Base-by-base conservation (phyloP, 2,888 invertebrate species). In the Agrotis exclamationis region DNA sequence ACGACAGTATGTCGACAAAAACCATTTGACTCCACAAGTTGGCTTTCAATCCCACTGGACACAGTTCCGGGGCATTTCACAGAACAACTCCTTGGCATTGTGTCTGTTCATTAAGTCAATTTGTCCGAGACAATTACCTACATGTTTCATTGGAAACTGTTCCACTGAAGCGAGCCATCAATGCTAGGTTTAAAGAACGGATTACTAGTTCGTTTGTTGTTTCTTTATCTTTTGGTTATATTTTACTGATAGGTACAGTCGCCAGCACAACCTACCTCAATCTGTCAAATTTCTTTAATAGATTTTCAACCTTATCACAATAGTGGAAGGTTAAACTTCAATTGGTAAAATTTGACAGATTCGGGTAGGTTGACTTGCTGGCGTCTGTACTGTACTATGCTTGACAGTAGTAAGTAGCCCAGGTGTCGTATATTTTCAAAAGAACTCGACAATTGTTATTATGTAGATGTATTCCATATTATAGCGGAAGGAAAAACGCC, bases 11-110 rank as follows among this genome's bases (percentile, higher is more conserved):
- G 56, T 28, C 20, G 22, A 18, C 59, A 39, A 67, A 68, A 53
- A 7, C 48, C 14, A 67, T 51, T 47, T 14, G 66, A 22, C 53
- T 60, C 51, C 22, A 47, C 51, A 75, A 75, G 62, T 39, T 71
- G n/a, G 57, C 24, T n/a, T 45, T 45, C 33, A 47, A 39, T 54
- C 20, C n/a, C 58, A 16, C 47, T 24, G 47, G 60, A 44, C 14
- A 1, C 44, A 39, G 65, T 70, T 75, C 13, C 18, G n/a, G n/a
- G 13, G 24, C 50, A 62, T 56, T 73, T 56, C 64, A 50, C 63
- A 60, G 45, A 50, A 64, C 63, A 59, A 59, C 33, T 58, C 58
- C 62, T 65, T 63, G 53, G 33, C 53, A 59, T 62, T 54, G 53
- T 58, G 22, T 63, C 50, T 20, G 51, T 60, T 64, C 47, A 60